A percentile compares a stretch with the other conserved stretches of the same genome.
Evolutionary conservation across 2,113 vertebrate species (phyloP).

Genomic region (Megaceryle maxima): DNA sequence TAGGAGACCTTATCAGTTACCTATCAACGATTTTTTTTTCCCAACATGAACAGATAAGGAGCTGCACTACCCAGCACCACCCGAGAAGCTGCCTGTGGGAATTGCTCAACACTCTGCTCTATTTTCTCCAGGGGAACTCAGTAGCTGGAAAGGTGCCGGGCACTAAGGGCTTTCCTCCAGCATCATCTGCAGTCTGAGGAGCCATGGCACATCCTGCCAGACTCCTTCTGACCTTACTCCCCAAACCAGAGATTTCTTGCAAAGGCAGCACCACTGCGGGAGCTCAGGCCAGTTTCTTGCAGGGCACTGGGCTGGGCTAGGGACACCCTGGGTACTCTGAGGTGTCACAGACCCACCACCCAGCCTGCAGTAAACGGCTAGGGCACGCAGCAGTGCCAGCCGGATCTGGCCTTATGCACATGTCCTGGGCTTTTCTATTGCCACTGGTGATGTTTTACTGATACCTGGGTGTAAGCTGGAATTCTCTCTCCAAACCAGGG

Average conservation of each 20-base stretch:
- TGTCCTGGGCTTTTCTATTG: background rate
- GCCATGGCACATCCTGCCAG: background rate
- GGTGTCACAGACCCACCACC: background rate
- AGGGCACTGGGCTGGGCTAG: background rate
- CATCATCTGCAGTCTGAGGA: background rate
- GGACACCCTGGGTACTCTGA: fast-evolving
- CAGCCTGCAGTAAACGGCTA: background rate
- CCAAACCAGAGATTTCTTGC: background rate
- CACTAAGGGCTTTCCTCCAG: background rate
- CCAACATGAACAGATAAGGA: background rate
- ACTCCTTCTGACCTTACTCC: background rate
- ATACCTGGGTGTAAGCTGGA: background rate
- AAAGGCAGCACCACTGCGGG: fast-evolving
- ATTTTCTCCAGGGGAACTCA: background rate
- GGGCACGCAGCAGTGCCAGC: background rate
- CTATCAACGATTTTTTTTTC: background rate
- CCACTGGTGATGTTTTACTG: background rate
- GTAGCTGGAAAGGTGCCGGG: background rate
- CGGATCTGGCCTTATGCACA: background rate
- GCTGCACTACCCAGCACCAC: background rate
- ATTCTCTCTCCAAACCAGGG: background rate
- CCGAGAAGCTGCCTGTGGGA: background rate
- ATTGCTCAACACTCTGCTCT: background rate
- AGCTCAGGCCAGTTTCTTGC: background rate
- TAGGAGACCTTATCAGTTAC: background rate